Evolutionary conservation across 1,140 invertebrate species (phyloP).

Genomic region (Paraescarpia echinospica): DNA sequence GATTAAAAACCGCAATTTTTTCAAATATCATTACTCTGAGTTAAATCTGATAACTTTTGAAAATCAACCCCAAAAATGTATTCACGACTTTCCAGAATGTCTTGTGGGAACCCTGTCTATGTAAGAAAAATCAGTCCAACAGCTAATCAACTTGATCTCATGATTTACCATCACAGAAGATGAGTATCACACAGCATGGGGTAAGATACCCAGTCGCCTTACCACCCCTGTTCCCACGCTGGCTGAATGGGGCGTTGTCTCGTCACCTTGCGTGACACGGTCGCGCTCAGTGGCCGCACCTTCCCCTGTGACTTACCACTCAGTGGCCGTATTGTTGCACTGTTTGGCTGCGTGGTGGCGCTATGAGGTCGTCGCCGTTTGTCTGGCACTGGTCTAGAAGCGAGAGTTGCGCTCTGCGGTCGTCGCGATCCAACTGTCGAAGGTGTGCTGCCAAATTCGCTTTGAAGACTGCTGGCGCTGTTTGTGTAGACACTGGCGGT

Average conservation of each 20-base stretch:
- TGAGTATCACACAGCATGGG: not conserved
- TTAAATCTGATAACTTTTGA: too few species aligned
- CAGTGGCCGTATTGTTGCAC: constrained; percentile 30
- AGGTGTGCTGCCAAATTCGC: not conserved
- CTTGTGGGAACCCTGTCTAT: too few species aligned
- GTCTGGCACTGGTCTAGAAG: not conserved
- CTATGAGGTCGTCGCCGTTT: constrained; percentile 32
- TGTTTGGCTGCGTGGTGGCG: constrained; percentile 32
- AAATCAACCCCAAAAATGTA: too few species aligned
- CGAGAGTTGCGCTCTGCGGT: constrained; percentile 27
- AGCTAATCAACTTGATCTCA: too few species aligned
- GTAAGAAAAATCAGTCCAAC: too few species aligned
- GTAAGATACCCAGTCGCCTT: not conserved
- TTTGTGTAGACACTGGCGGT: constrained; percentile 21
- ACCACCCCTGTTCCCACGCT: not conserved
- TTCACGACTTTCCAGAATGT: too few species aligned
- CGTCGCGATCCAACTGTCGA: constrained; percentile 5
- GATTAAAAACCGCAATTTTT: too few species aligned
- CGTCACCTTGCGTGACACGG: not conserved
- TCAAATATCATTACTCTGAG: too few species aligned
- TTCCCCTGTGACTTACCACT: not conserved
- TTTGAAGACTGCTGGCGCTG: constrained; percentile 20
- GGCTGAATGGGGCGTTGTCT: not conserved
- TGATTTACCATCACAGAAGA: not conserved
- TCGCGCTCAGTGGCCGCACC: constrained; percentile 35